phyloP scores from a whole-genome alignment of 1,140 invertebrate genomes.

The Bombyx mandarina region DNA sequence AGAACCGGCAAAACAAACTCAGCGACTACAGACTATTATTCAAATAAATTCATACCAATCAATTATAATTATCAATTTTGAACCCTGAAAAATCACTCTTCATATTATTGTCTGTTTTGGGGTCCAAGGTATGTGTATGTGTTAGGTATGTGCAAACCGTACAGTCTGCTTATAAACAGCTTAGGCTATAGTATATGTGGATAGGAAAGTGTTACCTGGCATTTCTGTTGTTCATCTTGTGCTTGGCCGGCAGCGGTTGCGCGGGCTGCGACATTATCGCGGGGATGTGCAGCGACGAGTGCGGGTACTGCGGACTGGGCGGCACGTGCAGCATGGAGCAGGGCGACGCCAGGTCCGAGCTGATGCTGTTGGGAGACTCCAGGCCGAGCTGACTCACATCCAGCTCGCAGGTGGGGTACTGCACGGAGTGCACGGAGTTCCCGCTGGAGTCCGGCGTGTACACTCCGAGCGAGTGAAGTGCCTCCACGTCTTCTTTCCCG shows the following conservation, averaged over 20 bases:
- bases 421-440: slow-evolving; percentile 86
- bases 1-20: too few relatives aligned
- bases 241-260: slow-evolving; percentile 53
- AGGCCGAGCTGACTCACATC: slow-evolving; percentile 87
- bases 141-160: too few relatives aligned
- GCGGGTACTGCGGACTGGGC: slow-evolving; percentile 73
- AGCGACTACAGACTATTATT: too few relatives aligned
- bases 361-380: slow-evolving; percentile 89
- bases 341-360: slow-evolving; percentile 85
- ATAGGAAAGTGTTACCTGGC: slow-evolving; percentile 48
- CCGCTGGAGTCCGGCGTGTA: slow-evolving; percentile 88
- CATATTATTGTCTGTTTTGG: too few relatives aligned
- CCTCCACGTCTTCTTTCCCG: slow-evolving; percentile 71
- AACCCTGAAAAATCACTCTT: too few relatives aligned
- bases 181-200: background rate
- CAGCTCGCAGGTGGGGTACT: slow-evolving; percentile 85
- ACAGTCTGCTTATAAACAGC: too few relatives aligned
- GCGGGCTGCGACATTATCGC: slow-evolving; percentile 73
- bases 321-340: slow-evolving; percentile 77
- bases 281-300: slow-evolving; percentile 75
- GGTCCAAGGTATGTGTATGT: too few relatives aligned
- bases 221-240: slow-evolving; percentile 71
- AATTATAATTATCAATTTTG: too few relatives aligned
- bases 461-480: slow-evolving; percentile 83
- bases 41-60: too few relatives aligned